Evolutionary conservation across 2,888 invertebrate genomes (phyloP).

Genomic region (Tenthredo scrophulariae): DNA sequence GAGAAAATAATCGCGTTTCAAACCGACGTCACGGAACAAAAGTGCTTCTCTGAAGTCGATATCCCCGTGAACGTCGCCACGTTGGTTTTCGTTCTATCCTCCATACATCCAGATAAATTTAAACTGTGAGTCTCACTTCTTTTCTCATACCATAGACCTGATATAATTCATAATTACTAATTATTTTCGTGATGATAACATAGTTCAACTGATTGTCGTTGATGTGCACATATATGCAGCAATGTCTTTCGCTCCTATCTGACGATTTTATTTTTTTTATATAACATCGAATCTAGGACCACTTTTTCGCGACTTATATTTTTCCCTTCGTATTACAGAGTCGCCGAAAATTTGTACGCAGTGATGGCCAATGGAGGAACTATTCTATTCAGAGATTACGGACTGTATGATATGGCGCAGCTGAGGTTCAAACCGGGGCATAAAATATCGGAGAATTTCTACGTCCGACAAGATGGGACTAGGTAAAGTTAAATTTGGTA

Average conservation of each 20-base stretch:
- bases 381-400: slow-evolving; percentile 95
- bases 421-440: slow-evolving; percentile 95
- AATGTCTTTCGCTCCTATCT: slow-evolving; percentile 76
- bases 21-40: slow-evolving; percentile 89
- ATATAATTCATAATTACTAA: background rate
- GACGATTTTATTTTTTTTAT: slow-evolving; percentile 17
- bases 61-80: slow-evolving; percentile 89
- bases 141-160: background rate
- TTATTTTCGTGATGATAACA: slow-evolving; percentile 70
- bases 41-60: slow-evolving; percentile 80
- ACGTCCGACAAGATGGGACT: slow-evolving; percentile 98
- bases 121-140: slow-evolving; percentile 78
- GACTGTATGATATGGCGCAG: slow-evolving; percentile 97
- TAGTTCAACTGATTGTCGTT: slow-evolving; percentile 75
- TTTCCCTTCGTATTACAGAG: slow-evolving; percentile 71
- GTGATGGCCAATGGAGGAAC: slow-evolving; percentile 88
- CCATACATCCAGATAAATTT: slow-evolving; percentile 94
- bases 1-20: slow-evolving; percentile 88
- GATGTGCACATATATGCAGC: slow-evolving; percentile 67
- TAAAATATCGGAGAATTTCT: slow-evolving; percentile 95
- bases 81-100: slow-evolving; percentile 96
- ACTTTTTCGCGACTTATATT: background rate
- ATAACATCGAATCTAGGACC: slow-evolving; percentile 46
- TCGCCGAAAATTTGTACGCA: slow-evolving; percentile 81
- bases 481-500: slow-evolving; percentile 79